A percentile compares a stretch with the other conserved stretches of the same genome.
phyloP scores from a whole-genome alignment of 2,888 invertebrate genomes.

The Neoascia interrupta region DNA sequence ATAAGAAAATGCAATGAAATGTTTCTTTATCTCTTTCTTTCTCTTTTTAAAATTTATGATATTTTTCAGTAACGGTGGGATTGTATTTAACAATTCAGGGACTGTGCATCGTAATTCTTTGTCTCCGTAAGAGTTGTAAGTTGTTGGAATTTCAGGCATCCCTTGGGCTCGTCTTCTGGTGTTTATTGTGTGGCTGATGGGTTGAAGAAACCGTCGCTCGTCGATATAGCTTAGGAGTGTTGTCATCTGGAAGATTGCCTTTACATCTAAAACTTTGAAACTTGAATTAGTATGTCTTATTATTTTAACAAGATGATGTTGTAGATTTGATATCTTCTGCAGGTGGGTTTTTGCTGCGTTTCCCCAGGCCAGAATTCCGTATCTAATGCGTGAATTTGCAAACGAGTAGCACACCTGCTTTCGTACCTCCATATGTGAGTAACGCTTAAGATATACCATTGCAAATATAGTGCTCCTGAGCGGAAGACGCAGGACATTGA shows the following conservation, averaged over 20 bases:
- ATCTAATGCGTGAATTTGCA: too few relatives aligned
- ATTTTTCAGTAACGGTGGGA: background rate
- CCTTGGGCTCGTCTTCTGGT: constrained; percentile 1
- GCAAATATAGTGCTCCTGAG: too few relatives aligned
- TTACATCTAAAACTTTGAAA: background rate
- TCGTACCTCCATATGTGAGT: too few relatives aligned
- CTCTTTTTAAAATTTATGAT: background rate
- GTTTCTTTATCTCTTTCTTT: background rate
- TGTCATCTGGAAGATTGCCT: background rate
- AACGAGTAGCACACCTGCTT: too few relatives aligned
- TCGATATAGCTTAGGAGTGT: background rate
- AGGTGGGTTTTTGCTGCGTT: too few relatives aligned
- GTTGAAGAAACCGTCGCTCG: background rate
- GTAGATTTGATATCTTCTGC: too few relatives aligned
- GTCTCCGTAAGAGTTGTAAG: background rate
- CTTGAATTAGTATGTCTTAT: background rate
- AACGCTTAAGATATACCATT: too few relatives aligned
- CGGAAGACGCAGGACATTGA: too few relatives aligned
- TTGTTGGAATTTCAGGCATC: background rate
- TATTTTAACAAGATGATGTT: too few relatives aligned
- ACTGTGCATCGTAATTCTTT: background rate
- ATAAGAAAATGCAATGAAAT: background rate
- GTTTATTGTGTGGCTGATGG: background rate
- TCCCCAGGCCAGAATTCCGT: too few relatives aligned
- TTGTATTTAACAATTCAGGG: background rate